phyloP scores from a whole-genome alignment of 1,140 invertebrate genomes.

The Neoseiulus cucumeris region DNA sequence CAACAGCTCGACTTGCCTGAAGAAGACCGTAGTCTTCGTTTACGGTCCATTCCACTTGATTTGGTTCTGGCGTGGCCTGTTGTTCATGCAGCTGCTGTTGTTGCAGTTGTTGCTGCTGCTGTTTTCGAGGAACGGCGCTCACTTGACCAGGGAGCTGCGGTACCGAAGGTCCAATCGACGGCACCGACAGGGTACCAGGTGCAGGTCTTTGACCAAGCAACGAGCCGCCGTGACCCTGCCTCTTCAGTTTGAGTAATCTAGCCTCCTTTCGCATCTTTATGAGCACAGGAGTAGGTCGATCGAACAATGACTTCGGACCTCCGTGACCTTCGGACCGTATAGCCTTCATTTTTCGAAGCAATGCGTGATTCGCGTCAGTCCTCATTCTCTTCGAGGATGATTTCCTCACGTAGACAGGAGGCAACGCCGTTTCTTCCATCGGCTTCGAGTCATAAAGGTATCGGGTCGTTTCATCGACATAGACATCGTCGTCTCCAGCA shows the following conservation, averaged over 20 bases:
- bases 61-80: constrained; percentile 11
- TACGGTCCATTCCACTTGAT: constrained; percentile 51
- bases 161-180: constrained; percentile 27
- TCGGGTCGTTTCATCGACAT: constrained; percentile 59
- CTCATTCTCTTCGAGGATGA: constrained; percentile 47
- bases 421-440: constrained; percentile 60
- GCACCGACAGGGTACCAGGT: constrained; percentile 32
- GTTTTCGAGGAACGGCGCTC: constrained; percentile 31
- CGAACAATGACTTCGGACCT: constrained; percentile 64
- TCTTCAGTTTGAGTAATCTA: constrained; percentile 45
- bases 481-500: constrained; percentile 64
- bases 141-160: constrained; percentile 16
- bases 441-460: constrained; percentile 62
- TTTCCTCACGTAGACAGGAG: constrained; percentile 61
- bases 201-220: constrained; percentile 16
- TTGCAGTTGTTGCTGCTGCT: no score
- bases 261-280: constrained; percentile 53
- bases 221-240: constrained; percentile 11
- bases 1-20: constrained; percentile 27
- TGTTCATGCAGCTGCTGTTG: not conserved
- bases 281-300: constrained; percentile 53
- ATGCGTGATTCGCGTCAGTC: constrained; percentile 32
- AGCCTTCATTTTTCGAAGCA: constrained; percentile 22
- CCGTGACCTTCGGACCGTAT: constrained; percentile 48
- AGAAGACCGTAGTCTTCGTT: constrained; percentile 71